Evolutionary conservation across 2,113 vertebrate species (phyloP).

Genomic region (Rhodinocichla rosea): DNA sequence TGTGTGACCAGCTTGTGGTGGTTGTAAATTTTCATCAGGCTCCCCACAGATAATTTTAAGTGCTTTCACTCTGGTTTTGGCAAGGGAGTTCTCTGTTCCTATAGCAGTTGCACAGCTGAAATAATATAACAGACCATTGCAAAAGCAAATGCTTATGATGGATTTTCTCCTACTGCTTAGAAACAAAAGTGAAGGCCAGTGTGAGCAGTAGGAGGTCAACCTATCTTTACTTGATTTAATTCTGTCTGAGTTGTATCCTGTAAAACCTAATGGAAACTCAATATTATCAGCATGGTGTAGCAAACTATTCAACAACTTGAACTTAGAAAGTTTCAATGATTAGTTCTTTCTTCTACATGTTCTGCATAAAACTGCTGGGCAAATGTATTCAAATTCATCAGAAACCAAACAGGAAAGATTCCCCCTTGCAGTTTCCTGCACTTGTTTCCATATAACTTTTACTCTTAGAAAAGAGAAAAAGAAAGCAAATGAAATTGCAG

Average conservation of each 20-base stretch:
- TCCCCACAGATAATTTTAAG: conserved; percentile 9
- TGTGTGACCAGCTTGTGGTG: not conserved
- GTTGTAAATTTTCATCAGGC: not conserved
- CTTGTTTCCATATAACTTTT: not conserved
- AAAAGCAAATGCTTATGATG: not conserved
- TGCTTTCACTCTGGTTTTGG: not conserved
- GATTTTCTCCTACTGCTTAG: conserved; percentile 42
- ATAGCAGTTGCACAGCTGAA: not conserved
- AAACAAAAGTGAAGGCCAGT: conserved; percentile 26
- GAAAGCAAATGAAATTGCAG: not conserved
- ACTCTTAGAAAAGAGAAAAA: not conserved
- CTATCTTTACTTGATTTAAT: conserved; percentile 45
- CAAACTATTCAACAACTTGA: conserved; percentile 32
- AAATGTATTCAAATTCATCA: not conserved
- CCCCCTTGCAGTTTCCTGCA: not conserved
- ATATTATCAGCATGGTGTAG: conserved; percentile 33
- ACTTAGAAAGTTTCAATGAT: not conserved
- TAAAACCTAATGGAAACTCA: conserved; percentile 55
- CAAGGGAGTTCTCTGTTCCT: not conserved
- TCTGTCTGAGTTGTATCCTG: conserved; percentile 26
- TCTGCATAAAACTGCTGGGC: not conserved
- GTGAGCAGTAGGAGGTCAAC: conserved; percentile 2
- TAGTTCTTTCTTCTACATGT: not conserved
- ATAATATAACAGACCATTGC: not conserved
- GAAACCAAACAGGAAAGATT: not conserved